These are phyloP conservation scores for Azemiops feae DNA, from an alignment of 2,113 vertebrate species.

Conservation along the genomic window DNA sequence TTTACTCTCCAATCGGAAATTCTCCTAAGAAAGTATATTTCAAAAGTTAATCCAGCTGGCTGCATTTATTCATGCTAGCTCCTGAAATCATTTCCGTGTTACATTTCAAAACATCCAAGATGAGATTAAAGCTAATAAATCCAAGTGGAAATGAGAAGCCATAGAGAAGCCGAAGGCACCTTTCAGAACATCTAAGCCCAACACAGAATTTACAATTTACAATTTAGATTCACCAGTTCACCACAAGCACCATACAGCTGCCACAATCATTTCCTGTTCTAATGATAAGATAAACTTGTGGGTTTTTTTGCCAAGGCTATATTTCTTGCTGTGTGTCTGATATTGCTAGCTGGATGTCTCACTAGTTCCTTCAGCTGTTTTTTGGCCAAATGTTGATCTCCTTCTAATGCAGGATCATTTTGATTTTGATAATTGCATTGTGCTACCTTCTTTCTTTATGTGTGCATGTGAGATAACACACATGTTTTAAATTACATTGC, in stretches of 20 bases:
- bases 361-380: slow-evolving; percentile 15
- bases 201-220: too few species aligned
- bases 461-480: not conserved
- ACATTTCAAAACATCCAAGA: slow-evolving; percentile 6
- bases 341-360: slow-evolving; percentile 16
- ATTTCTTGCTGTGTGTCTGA: not conserved
- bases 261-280: slow-evolving; percentile 42
- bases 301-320: not conserved
- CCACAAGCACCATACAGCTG: slow-evolving; percentile 1
- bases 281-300: slow-evolving; percentile 31
- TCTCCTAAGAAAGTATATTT: not conserved
- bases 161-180: not conserved
- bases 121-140: slow-evolving; percentile 3
- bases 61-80: not conserved
- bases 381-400: not conserved
- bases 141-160: not conserved
- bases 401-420: not conserved
- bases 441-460: not conserved
- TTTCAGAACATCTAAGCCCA: not conserved
- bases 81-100: not conserved
- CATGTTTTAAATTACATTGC: not conserved
- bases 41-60: slow-evolving; percentile 1
- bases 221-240: not conserved
- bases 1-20: not conserved
- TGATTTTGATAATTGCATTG: not conserved